Evolutionary conservation across 2,113 vertebrate genomes (phyloP).

Genomic region (Pteronura brasiliensis): DNA sequence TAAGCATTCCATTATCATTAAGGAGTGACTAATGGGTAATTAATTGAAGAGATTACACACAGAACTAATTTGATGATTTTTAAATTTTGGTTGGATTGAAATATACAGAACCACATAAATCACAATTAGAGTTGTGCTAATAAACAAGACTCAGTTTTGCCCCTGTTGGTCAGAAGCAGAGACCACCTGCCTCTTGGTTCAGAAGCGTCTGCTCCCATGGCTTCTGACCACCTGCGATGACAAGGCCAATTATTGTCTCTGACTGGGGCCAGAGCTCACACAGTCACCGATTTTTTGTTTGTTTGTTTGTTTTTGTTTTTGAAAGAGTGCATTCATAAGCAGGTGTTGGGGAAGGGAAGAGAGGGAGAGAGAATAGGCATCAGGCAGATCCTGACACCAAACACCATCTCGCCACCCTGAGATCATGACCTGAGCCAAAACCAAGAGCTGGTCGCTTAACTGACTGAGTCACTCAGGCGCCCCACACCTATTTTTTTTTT

Average conservation of each 20-base stretch:
- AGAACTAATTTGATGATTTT: slow-evolving; percentile 74
- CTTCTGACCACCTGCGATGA: not conserved
- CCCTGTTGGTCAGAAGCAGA: slow-evolving; percentile 36
- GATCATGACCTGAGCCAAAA: not conserved
- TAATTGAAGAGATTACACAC: slow-evolving; percentile 75
- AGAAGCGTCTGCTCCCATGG: not conserved
- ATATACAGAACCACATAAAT: slow-evolving; percentile 75
- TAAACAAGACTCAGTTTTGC: slow-evolving; percentile 64
- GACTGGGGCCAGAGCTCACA: not conserved
- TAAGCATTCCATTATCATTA: slow-evolving; percentile 77
- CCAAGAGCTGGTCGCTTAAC: not conserved
- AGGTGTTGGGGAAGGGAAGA: not conserved
- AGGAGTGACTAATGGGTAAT: slow-evolving; percentile 70
- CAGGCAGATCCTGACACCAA: not conserved
- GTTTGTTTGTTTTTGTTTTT: not conserved
- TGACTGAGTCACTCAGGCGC: not conserved
- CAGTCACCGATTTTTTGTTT: not conserved
- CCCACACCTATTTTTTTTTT: not conserved
- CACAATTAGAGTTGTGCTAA: slow-evolving; percentile 68
- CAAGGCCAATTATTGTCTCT: not conserved
- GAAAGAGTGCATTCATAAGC: not conserved
- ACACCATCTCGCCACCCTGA: not conserved
- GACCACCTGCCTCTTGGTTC: not conserved
- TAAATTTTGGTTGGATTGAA: slow-evolving; percentile 67
- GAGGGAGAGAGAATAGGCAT: not conserved